Base-by-base conservation (phyloP, 2,113 vertebrate genomes). In the Tympanuchus pallidicinctus region DNA sequence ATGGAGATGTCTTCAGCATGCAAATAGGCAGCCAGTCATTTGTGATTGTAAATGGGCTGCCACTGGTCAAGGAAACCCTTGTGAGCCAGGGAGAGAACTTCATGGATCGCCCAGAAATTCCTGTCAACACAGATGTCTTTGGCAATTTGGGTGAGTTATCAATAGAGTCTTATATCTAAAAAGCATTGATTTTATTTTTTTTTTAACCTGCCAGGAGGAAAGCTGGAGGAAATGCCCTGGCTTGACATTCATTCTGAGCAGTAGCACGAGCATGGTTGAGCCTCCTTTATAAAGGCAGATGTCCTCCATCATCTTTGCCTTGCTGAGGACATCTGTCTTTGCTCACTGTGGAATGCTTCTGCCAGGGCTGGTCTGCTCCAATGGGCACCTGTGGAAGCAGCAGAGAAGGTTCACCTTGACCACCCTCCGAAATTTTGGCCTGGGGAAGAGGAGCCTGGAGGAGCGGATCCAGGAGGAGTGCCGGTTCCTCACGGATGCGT, bases 31-130 rank as follows among this genome's bases (percentile, higher is more conserved):
- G 22, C 2, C 82, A 16, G 72, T 42, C 7, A 12, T 93, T 92
- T 9, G 97, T 99, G 59, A 1, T 97, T 10, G 15, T 99, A 27
- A 98, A 63, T 3, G 98, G 98, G 12, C 97, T 98, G 65, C 95
- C 92, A 70, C 90, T 98, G 97, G 88, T 98, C 74, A 99, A 98
- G 82, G 98, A 99, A 88, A 97, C 95, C 36, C 94, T 99, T 8
- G 84, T 98, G 32, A 97, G 96, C 54, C 97, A 98, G 79, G 98
- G 96, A 1, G 97, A 98, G 24, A 96, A 96, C 87, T 98, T 99
- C 93, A 17, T 97, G 6, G 97, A 96, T 32, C 98, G 98, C 4
- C 98, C 98, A 2, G 11, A 94, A 15, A 5, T 93, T 8, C 98
- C 98, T 6, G 0, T 98, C 1, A 1, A 14, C 0, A 1, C 2